Evolutionary conservation across 2,888 invertebrate genomes (phyloP).

Genomic region (Plusia festucae): DNA sequence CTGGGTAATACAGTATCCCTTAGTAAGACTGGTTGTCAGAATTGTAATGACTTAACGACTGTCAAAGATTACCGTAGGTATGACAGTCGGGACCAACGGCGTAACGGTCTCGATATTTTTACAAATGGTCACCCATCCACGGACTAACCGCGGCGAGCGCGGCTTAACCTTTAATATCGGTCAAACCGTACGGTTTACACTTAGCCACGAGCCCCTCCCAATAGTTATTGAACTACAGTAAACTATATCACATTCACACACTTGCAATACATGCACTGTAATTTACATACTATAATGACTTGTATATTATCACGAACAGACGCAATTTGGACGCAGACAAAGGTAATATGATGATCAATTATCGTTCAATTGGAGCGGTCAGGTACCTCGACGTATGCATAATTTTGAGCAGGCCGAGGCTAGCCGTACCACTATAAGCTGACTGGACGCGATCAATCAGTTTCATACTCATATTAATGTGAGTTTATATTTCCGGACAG

Average conservation of each 20-base stretch:
- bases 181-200: no score
- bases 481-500: not conserved
- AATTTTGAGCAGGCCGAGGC: not conserved
- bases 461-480: not conserved
- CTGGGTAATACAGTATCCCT: no score
- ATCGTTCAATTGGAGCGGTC: conserved; percentile 6
- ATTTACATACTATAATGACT: conserved; percentile 4
- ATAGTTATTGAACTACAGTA: not conserved
- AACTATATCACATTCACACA: no score
- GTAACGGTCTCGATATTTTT: no score
- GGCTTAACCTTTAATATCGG: no score
- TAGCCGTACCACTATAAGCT: not conserved
- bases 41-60: no score
- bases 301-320: not conserved
- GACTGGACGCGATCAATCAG: not conserved
- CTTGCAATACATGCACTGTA: not conserved
- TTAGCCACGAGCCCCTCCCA: no score
- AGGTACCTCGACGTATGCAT: conserved; percentile 1
- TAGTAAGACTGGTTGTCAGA: no score
- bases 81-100: no score
- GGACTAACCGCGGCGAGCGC: no score
- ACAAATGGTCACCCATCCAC: no score
- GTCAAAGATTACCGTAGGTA: no score
- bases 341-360: conserved; percentile 6
- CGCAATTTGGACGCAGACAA: conserved; percentile 1